phyloP scores from a whole-genome alignment of 2,888 invertebrate genomes.

The Erebia aethiops region DNA sequence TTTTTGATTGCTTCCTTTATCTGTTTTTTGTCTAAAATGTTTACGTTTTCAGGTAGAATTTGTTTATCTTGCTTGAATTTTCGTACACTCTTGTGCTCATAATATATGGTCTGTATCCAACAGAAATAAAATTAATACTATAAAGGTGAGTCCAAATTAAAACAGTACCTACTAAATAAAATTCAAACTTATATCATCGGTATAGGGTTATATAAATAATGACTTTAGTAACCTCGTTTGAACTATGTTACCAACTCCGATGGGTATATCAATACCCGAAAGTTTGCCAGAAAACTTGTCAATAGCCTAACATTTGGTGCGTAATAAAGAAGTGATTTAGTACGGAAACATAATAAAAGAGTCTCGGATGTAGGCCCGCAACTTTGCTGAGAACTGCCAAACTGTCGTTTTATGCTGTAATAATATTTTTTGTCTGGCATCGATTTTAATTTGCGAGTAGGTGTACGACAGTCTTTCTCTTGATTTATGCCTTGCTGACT shows the following conservation, averaged over 20 bases:
- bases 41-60: slow-evolving; percentile 18
- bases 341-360: slow-evolving; percentile 61
- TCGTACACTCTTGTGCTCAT: background rate
- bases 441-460: slow-evolving; percentile 11
- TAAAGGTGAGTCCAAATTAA: background rate
- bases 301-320: slow-evolving; percentile 28
- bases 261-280: slow-evolving; percentile 20
- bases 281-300: slow-evolving; percentile 32
- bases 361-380: slow-evolving; percentile 57
- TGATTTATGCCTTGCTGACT: too few relatives aligned
- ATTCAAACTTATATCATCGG: background rate
- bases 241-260: slow-evolving; percentile 11
- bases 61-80: background rate
- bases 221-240: slow-evolving; percentile 1
- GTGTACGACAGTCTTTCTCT: background rate
- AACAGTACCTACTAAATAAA: background rate
- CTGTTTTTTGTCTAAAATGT: slow-evolving; percentile 42
- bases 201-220: slow-evolving; percentile 4
- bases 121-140: too few relatives aligned
- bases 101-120: too few relatives aligned
- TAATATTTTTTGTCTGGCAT: slow-evolving; percentile 29
- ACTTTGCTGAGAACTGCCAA: slow-evolving; percentile 58
- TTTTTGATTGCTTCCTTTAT: slow-evolving; percentile 65
- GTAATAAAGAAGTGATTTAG: slow-evolving; percentile 58
- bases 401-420: slow-evolving; percentile 47